Evolutionary conservation across 2,888 invertebrate genomes (phyloP).

Genomic region (Neoitamus cyanurus): DNA sequence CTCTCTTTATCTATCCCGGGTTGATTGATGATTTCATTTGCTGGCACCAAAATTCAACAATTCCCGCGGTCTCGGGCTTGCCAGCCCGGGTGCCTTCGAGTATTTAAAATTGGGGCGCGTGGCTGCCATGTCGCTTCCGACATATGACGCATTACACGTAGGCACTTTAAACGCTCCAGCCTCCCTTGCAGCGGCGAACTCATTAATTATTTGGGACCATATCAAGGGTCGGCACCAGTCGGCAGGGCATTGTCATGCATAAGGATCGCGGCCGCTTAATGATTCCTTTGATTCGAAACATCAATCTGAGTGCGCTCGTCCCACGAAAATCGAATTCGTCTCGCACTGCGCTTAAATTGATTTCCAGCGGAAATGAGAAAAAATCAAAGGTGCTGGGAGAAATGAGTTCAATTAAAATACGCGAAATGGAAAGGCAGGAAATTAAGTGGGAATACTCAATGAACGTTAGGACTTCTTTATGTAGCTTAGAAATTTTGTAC

Average conservation of each 20-base stretch:
- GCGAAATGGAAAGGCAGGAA: background rate
- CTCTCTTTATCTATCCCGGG: slow-evolving; percentile 48
- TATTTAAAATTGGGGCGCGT: slow-evolving; percentile 49
- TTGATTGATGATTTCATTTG: slow-evolving; percentile 52
- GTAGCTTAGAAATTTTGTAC: too few relatives aligned
- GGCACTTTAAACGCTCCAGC: slow-evolving; percentile 49
- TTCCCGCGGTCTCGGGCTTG: slow-evolving; percentile 22
- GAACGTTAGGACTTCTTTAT: too few relatives aligned
- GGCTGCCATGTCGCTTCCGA: slow-evolving; percentile 51
- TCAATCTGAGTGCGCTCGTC: slow-evolving; percentile 47
- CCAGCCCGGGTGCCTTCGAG: background rate
- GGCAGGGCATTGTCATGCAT: slow-evolving; percentile 32
- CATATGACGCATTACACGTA: slow-evolving; percentile 52
- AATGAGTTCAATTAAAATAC: slow-evolving; percentile 34
- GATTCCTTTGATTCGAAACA: slow-evolving; percentile 51
- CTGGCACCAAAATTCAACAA: background rate
- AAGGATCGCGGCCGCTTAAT: slow-evolving; percentile 47
- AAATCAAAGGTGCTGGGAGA: slow-evolving; percentile 36
- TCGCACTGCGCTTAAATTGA: slow-evolving; percentile 49
- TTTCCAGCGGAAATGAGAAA: slow-evolving; percentile 52
- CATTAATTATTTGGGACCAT: slow-evolving; percentile 50
- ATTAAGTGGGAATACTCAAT: background rate
- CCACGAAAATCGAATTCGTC: slow-evolving; percentile 45
- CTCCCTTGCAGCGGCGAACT: slow-evolving; percentile 47
- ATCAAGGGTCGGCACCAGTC: slow-evolving; percentile 18